phyloP scores from a whole-genome alignment of 2,797 vertebrate species.

The Pyrocephalus nanus region DNA sequence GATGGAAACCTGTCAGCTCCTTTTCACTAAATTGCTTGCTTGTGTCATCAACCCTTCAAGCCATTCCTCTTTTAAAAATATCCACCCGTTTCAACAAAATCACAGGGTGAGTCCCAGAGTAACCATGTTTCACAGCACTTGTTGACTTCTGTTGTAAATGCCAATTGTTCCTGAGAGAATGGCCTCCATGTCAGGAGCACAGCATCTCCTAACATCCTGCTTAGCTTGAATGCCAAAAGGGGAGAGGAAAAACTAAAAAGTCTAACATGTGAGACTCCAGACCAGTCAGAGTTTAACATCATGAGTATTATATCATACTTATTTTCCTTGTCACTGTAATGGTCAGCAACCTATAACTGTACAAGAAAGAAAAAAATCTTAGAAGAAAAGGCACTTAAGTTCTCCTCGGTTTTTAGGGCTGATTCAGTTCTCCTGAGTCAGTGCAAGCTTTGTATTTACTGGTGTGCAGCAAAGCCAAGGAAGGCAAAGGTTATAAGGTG shows the following conservation, averaged over 20 bases:
- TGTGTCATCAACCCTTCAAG: background rate
- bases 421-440: background rate
- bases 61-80: background rate
- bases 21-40: background rate
- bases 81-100: background rate
- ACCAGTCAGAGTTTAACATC: background rate
- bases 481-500: background rate
- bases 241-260: background rate
- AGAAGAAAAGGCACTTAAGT: background rate
- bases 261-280: background rate
- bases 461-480: background rate
- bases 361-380: background rate
- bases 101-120: background rate
- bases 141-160: background rate
- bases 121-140: background rate
- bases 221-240: background rate
- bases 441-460: background rate
- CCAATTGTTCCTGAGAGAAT: background rate
- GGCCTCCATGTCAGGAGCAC: background rate
- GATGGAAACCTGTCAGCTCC: constrained; percentile 1
- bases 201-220: background rate
- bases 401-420: background rate
- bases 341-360: background rate
- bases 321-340: background rate
- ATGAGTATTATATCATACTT: background rate